Evolutionary conservation across 2,888 invertebrate species (phyloP).

Genomic region (Timandra comae): DNA sequence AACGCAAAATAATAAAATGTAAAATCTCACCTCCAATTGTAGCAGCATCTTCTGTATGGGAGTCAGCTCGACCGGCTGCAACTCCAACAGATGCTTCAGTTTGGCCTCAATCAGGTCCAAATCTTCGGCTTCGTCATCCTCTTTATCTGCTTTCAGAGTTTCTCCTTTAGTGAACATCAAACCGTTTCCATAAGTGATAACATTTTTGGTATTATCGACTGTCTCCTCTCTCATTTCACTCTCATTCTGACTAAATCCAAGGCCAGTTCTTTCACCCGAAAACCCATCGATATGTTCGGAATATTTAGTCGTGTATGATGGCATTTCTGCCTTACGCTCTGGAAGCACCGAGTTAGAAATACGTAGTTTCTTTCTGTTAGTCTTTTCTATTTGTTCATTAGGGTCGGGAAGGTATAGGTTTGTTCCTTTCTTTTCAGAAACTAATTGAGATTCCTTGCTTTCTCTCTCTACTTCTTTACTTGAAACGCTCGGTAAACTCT

Average conservation of each 20-base stretch:
- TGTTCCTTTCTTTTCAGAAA: constrained; percentile 46
- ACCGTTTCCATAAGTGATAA: constrained; percentile 59
- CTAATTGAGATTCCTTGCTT: constrained; percentile 19
- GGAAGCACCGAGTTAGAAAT: constrained; percentile 65
- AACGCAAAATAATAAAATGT: too few relatives aligned
- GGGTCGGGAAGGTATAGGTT: constrained; percentile 53
- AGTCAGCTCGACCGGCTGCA: constrained; percentile 60
- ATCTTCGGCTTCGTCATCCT: constrained; percentile 53
- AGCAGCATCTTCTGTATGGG: constrained; percentile 75
- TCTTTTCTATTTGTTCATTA: constrained; percentile 38
- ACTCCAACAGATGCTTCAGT: constrained; percentile 67
- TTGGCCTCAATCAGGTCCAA: constrained; percentile 68
- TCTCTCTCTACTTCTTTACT: constrained; percentile 27
- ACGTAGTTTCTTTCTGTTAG: constrained; percentile 54
- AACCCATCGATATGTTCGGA: constrained; percentile 63
- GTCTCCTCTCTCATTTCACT: constrained; percentile 29
- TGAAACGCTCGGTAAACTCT: constrained; percentile 32
- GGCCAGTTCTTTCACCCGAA: constrained; percentile 61
- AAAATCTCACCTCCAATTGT: constrained; percentile 73
- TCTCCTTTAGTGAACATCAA: constrained; percentile 74
- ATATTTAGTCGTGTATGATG: constrained; percentile 66
- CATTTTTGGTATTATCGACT: constrained; percentile 44
- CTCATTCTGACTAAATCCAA: constrained; percentile 60
- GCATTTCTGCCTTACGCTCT: constrained; percentile 45
- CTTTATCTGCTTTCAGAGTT: constrained; percentile 58